phyloP scores from a whole-genome alignment of 2,113 vertebrate species.

The Cryptomyrus ogoouensis region DNA sequence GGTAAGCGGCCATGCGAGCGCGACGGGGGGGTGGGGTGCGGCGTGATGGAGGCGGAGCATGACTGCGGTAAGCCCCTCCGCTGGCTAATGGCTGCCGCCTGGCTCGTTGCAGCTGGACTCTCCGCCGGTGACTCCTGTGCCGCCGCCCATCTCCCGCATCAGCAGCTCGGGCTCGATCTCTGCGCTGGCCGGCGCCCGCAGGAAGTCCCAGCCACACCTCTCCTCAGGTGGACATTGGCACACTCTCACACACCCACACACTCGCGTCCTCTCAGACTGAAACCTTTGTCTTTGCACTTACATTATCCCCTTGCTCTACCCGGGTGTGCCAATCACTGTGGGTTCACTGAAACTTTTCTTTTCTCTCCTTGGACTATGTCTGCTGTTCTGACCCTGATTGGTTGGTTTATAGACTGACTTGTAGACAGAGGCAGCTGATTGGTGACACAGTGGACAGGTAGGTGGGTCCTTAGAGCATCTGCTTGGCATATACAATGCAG shows the following conservation, averaged over 20 bases:
- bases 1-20: conserved; percentile 48
- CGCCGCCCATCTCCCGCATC: conserved; percentile 59
- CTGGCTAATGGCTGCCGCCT: background rate
- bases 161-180: conserved; percentile 60
- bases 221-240: conserved; percentile 45
- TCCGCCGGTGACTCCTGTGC: conserved; percentile 57
- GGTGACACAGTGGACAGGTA: conserved; percentile 64
- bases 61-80: background rate
- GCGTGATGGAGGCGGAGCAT: background rate
- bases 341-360: background rate
- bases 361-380: conserved; percentile 29
- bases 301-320: too few species aligned
- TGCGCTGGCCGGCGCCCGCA: conserved; percentile 52
- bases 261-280: background rate
- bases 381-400: conserved; percentile 61
- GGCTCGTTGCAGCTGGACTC: conserved; percentile 56
- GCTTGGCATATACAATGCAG: conserved; percentile 58
- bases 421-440: conserved; percentile 62
- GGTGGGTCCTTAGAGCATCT: conserved; percentile 48
- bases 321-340: background rate
- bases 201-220: conserved; percentile 61
- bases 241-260: background rate
- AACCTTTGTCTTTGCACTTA: background rate
- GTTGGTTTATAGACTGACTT: conserved; percentile 65
- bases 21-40: background rate